Percentiles rank a stretch among this genome's conserved stretches.
phyloP scores from a whole-genome alignment of 1,140 invertebrate genomes.

The Ylistrum balloti region DNA sequence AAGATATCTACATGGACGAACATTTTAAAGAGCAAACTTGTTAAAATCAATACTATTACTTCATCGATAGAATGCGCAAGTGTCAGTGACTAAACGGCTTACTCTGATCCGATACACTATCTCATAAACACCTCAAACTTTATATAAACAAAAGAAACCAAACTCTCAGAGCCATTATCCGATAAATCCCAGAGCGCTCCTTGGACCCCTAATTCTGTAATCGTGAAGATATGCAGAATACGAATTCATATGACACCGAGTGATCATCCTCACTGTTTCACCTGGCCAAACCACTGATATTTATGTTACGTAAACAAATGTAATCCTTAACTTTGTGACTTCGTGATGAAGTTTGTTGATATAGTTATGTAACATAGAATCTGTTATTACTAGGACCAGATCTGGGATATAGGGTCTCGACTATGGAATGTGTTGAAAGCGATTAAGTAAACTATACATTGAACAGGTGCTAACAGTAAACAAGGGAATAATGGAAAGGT shows the following conservation, averaged over 20 bases:
- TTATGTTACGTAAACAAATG: background rate
- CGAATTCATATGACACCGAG: background rate
- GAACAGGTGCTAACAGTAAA: conserved; percentile 64
- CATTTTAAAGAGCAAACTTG: conserved; percentile 10
- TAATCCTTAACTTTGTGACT: conserved; percentile 32
- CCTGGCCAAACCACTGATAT: background rate
- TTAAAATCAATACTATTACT: background rate
- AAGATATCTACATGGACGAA: background rate
- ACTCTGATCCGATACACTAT: background rate
- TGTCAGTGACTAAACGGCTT: conserved; percentile 4
- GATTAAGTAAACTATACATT: conserved; percentile 53
- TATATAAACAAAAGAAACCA: conserved; percentile 63
- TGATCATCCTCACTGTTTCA: background rate
- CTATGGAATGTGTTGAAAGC: conserved; percentile 47
- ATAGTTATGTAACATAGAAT: conserved; percentile 36
- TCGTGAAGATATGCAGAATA: background rate
- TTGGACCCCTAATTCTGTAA: conserved; percentile 29
- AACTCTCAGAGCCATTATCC: conserved; percentile 59
- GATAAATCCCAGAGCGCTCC: conserved; percentile 42
- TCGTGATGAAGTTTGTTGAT: conserved; percentile 6
- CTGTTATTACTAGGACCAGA: background rate
- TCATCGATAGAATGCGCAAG: background rate
- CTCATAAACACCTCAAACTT: conserved; percentile 44
- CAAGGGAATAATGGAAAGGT: conserved; percentile 60
- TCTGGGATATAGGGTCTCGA: conserved; percentile 36